These are phyloP conservation scores for Tympanoctomys barrerae DNA, from an alignment of 2,797 vertebrate species.

Conservation along the genomic window DNA sequence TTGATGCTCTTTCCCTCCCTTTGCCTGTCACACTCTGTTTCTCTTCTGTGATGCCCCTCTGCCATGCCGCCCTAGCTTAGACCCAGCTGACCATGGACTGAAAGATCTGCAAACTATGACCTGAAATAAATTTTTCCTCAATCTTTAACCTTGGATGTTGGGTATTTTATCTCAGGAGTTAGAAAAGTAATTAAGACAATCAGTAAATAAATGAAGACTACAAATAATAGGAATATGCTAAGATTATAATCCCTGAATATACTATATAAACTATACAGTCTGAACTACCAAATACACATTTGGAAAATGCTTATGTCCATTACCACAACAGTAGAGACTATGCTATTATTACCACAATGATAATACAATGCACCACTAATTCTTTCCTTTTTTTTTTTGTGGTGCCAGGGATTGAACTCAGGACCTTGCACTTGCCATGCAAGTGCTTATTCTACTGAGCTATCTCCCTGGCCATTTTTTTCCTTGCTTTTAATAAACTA, in stretches of 20 bases:
- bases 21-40: not conserved
- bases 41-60: not conserved
- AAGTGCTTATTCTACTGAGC: no score
- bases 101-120: not conserved
- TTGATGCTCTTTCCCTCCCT: not conserved
- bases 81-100: not conserved
- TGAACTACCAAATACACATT: not conserved
- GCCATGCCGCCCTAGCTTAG: not conserved
- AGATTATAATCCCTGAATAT: not conserved
- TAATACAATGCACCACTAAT: not conserved
- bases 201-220: not conserved
- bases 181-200: not conserved
- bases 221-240: not conserved
- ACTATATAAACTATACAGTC: not conserved
- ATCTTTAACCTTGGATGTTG: not conserved
- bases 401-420: no score
- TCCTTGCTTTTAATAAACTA: slow-evolving; percentile 17
- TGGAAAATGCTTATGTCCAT: not conserved
- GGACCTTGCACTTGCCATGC: no score
- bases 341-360: not conserved
- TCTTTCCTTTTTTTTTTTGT: not conserved
- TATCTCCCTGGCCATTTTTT: no score
- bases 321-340: not conserved
- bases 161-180: not conserved
- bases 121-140: not conserved